Conservation (phyloP, 2,797 vertebrate species). For the Odontamblyopus rebecca region DNA sequence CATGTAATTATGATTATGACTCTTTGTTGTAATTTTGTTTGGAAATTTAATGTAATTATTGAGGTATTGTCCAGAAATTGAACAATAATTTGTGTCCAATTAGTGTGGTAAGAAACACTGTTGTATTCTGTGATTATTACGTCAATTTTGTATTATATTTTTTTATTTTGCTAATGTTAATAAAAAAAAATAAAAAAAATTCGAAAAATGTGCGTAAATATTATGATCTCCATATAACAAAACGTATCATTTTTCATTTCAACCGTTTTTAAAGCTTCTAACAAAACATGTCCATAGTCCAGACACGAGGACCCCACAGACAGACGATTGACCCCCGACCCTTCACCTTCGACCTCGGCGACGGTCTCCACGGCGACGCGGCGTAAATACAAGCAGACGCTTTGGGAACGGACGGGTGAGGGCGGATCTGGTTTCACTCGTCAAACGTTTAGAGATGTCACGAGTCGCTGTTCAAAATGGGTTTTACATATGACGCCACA, state of each 20-base stretch:
- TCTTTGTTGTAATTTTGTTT: constrained; percentile 24
- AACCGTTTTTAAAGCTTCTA: constrained; percentile 32
- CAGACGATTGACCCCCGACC: constrained; percentile 60
- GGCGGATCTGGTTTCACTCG: background rate
- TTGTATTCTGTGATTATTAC: no score
- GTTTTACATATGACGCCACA: no score
- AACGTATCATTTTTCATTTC: background rate
- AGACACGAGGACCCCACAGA: constrained; percentile 54
- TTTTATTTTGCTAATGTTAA: background rate
- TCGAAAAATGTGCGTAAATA: constrained; percentile 11
- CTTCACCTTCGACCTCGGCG: constrained; percentile 46
- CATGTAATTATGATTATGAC: constrained; percentile 5
- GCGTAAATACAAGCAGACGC: constrained; percentile 55
- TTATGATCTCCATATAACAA: background rate
- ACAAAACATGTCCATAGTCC: constrained; percentile 51
- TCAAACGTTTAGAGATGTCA: background rate
- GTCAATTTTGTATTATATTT: constrained; percentile 15
- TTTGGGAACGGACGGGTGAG: constrained; percentile 25
- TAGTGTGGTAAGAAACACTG: no score
- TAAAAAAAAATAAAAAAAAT: no score
- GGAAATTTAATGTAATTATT: constrained; percentile 35
- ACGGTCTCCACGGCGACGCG: constrained; percentile 53
- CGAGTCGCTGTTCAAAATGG: background rate
- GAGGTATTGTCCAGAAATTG: constrained; percentile 27
- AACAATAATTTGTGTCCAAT: no score